phyloP scores from a whole-genome alignment of 2,888 invertebrate genomes.

The Pteria penguin region DNA sequence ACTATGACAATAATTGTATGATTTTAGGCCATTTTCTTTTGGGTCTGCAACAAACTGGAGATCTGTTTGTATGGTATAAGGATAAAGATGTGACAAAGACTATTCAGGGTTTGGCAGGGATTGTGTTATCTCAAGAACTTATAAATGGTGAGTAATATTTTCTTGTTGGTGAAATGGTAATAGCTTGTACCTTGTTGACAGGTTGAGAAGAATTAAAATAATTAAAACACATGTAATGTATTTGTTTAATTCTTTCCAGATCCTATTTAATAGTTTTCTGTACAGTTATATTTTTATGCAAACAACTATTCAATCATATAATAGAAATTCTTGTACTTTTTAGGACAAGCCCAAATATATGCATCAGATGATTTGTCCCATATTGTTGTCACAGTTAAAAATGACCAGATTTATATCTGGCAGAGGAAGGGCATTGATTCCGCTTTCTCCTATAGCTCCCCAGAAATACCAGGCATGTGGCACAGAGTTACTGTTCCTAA shows the following conservation, averaged over 20 bases:
- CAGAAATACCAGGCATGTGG: constrained; percentile 71
- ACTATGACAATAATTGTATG: too few species aligned
- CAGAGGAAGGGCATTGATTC: constrained; percentile 60
- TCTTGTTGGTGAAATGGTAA: too few species aligned
- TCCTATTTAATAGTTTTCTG: too few species aligned
- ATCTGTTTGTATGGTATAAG: constrained; percentile 77
- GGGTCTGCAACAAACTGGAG: constrained; percentile 72
- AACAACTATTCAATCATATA: too few species aligned
- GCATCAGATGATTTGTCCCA: constrained; percentile 69
- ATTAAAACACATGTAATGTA: too few species aligned
- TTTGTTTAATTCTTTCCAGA: too few species aligned
- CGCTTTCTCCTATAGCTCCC: constrained; percentile 55
- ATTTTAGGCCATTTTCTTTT: constrained; percentile 72
- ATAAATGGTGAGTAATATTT: constrained; percentile 48
- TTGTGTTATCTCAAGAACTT: constrained; percentile 39
- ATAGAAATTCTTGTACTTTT: too few species aligned
- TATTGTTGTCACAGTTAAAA: constrained; percentile 65
- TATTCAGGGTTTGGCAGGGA: constrained; percentile 65
- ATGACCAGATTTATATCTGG: constrained; percentile 69
- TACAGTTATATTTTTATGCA: too few species aligned
- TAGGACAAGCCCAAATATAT: constrained; percentile 58
- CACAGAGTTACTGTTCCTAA: constrained; percentile 62
- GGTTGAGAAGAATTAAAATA: too few species aligned
- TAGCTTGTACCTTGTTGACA: too few species aligned
- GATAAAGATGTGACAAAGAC: constrained; percentile 73